Base-by-base conservation (phyloP, 2,113 vertebrate species). In the Tachysurus fulvidraco region DNA sequence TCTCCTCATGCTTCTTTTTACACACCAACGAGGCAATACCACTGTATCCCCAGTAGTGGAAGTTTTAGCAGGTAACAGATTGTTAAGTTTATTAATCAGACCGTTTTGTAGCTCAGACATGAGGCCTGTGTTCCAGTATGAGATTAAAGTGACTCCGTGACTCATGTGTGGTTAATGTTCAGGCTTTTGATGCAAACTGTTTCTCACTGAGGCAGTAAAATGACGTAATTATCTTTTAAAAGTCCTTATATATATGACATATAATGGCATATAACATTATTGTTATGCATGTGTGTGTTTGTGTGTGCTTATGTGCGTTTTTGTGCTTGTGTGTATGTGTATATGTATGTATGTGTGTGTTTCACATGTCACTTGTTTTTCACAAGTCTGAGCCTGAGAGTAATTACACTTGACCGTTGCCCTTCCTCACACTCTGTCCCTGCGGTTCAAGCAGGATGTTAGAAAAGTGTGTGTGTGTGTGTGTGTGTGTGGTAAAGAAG, bases 361-460 rank as follows among this genome's bases (percentile, higher is more conserved):
- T 16, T 81, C 11, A 60, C 19, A 14, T 60, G 28, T 36, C 36
- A 36, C 36, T 36, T 36, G 36, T 36, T 36, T 36, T 36, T 36
- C 36, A 36, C 36, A 36, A 36, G 36, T 36, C 36, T 36, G 36
- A 36, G 55, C 54, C 92, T 87, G 83, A 62, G 89, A 73, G 41
- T 21, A 52, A 80, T 77, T 81, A 77, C 83, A 85, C 73, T 19
- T 85, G 86, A 87, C 90, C 71, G 84, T 78, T 88, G 87, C 28
- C 62, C 69, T 84, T 83, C 81, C 83, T 85, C 79, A 86, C 87
- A 81, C 85, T 87, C 88, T 83, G 84, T 86, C n/a, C 54, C 69
- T 64, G 89, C 87, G 88, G 91, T 88, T 88, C 44, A 88, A 90
- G 91, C 92, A 90, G 94, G 93, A 95, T 94, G 93, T 94, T 93